phyloP scores from a whole-genome alignment of 2,113 vertebrate genomes.

The Apodemus sylvaticus region DNA sequence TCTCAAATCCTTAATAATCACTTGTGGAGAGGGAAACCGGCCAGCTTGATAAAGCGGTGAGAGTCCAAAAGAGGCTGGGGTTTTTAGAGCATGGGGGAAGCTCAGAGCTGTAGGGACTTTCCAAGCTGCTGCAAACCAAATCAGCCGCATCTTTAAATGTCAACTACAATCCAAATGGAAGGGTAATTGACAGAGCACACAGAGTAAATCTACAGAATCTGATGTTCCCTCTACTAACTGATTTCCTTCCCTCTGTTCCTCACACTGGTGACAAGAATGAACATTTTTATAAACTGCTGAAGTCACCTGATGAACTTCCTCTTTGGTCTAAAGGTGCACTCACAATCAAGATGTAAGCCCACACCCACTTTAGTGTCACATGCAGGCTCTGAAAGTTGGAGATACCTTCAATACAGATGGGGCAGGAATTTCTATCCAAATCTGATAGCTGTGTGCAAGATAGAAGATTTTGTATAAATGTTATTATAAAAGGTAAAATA shows the following conservation, averaged over 20 bases:
- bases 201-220: not conserved
- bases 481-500: constrained; percentile 13
- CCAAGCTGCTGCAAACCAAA: constrained; percentile 35
- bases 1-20: constrained; percentile 29
- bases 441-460: not conserved
- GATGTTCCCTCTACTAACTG: not conserved
- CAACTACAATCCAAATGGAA: constrained; percentile 9
- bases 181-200: not conserved
- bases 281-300: not conserved
- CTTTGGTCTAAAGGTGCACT: constrained; percentile 21
- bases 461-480: not conserved
- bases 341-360: not conserved
- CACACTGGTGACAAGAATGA: not conserved
- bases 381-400: not conserved
- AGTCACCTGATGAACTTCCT: not conserved
- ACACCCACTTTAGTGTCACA: not conserved
- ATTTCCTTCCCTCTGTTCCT: not conserved
- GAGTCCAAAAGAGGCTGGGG: not conserved
- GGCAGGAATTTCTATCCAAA: not conserved
- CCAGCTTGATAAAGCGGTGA: constrained; percentile 27
- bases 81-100: constrained; percentile 21
- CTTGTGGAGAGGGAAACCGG: constrained; percentile 50
- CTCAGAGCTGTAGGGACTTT: constrained; percentile 66
- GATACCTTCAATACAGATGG: not conserved
- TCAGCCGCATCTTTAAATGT: constrained; percentile 11